Evolutionary conservation across 2,113 vertebrate genomes (phyloP).

Genomic region (Crotalus horridus): DNA sequence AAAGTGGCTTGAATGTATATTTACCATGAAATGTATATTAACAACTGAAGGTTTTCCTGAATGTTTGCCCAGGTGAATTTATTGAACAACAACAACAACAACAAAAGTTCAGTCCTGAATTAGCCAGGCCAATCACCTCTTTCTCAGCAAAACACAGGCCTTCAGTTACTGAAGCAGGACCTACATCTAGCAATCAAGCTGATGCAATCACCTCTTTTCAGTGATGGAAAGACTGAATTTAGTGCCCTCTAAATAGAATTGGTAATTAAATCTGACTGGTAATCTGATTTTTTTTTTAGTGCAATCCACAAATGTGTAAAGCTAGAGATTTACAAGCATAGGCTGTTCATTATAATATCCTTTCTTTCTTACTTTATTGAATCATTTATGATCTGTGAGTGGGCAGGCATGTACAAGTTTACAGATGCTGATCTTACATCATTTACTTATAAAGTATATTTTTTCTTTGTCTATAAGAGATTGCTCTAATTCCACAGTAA

Average conservation of each 20-base stretch:
- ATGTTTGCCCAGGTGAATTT: not conserved
- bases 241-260: not conserved
- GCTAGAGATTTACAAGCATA: not conserved
- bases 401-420: not conserved
- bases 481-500: not conserved
- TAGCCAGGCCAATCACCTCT: not conserved
- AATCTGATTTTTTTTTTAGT: conserved; percentile 52
- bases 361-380: not conserved
- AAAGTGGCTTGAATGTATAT: not conserved
- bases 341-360: not conserved
- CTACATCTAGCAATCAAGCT: not conserved
- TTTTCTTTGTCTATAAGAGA: conserved; percentile 47
- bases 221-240: not conserved
- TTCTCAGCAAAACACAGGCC: not conserved
- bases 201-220: not conserved
- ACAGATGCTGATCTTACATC: conserved; percentile 49
- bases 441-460: conserved; percentile 59
- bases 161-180: not conserved
- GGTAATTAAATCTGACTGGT: not conserved
- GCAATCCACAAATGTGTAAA: conserved; percentile 49
- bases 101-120: not conserved
- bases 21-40: not conserved
- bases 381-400: not conserved
- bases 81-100: not conserved
- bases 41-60: not conserved